These are phyloP conservation scores for Setophaga petechia DNA, from an alignment of 2,113 vertebrate species.

Conservation along the genomic window DNA sequence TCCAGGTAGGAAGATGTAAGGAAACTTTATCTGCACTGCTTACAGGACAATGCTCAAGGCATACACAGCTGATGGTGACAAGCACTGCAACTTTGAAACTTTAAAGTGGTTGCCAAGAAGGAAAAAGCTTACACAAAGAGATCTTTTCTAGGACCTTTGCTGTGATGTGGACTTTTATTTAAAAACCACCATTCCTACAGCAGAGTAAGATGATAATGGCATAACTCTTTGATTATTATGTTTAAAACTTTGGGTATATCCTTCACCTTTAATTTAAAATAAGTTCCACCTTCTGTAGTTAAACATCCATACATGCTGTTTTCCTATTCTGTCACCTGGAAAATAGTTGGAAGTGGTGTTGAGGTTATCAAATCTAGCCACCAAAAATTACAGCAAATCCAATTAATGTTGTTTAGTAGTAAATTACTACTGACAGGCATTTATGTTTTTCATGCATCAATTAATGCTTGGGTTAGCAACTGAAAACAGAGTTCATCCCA, in stretches of 20 bases:
- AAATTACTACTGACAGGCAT: slow-evolving; percentile 67
- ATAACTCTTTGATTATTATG: not conserved
- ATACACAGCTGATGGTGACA: not conserved
- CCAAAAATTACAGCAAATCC: slow-evolving; percentile 53
- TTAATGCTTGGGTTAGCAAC: slow-evolving; percentile 54
- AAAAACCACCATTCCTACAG: not conserved
- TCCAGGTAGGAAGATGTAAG: not conserved
- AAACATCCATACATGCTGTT: not conserved
- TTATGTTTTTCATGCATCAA: slow-evolving; percentile 49
- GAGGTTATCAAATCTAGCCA: slow-evolving; percentile 47
- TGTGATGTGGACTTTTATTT: not conserved
- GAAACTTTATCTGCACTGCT: not conserved
- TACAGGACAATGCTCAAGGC: not conserved
- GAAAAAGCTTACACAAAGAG: not conserved
- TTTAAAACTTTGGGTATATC: not conserved
- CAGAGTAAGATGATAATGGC: not conserved
- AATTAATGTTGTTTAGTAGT: slow-evolving; percentile 54
- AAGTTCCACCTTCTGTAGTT: not conserved
- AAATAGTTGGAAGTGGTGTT: slow-evolving; percentile 42
- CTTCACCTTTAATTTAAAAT: not conserved
- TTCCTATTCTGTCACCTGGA: slow-evolving; percentile 25
- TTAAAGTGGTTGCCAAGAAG: not conserved
- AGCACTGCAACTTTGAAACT: not conserved
- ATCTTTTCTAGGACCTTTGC: not conserved
- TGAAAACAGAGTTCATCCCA: slow-evolving; percentile 61